These are phyloP conservation scores for Parazoanthus atlanticus DNA, from an alignment of 92 coral and sea anemone species.

Conservation along the genomic window DNA sequence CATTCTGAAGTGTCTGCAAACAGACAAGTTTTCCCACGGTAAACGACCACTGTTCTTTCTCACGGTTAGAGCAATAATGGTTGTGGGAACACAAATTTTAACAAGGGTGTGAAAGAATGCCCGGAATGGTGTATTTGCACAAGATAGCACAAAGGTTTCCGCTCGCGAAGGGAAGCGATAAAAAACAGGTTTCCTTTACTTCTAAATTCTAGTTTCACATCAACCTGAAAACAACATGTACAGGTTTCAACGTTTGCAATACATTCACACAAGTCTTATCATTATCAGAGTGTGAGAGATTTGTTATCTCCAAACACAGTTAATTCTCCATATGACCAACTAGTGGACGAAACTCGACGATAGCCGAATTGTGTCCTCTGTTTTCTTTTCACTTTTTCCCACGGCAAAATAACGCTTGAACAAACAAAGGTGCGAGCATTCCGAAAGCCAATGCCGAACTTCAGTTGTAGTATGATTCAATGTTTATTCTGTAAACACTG, in stretches of 20 bases:
- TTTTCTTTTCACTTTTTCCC: slow-evolving; percentile 39
- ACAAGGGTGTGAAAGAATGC: slow-evolving; percentile 36
- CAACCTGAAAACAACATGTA: background rate
- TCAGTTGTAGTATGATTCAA: background rate
- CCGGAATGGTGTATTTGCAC: background rate
- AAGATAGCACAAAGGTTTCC: slow-evolving; percentile 5
- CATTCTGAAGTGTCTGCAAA: slow-evolving; percentile 32
- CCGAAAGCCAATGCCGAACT: slow-evolving; percentile 1
- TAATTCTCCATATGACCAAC: slow-evolving; percentile 10
- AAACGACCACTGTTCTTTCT: slow-evolving; percentile 24
- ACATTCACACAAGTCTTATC: background rate
- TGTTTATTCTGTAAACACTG: background rate
- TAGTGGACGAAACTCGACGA: slow-evolving; percentile 9
- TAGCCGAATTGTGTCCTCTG: background rate
- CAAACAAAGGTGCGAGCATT: slow-evolving; percentile 36
- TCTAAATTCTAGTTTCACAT: background rate
- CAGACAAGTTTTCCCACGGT: slow-evolving; percentile 37
- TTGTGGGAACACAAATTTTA: slow-evolving; percentile 28
- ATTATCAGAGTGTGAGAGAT: background rate
- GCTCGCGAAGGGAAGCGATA: background rate
- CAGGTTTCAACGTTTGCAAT: background rate
- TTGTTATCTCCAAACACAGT: slow-evolving; percentile 2
- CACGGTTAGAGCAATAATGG: slow-evolving; percentile 27
- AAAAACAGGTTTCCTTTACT: slow-evolving; percentile 9
- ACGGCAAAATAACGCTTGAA: slow-evolving; percentile 33